Percentiles rank a stretch among this genome's conserved stretches.
Conservation (phyloP, 2,888 invertebrate species). For the Mesochorus sp. region DNA sequence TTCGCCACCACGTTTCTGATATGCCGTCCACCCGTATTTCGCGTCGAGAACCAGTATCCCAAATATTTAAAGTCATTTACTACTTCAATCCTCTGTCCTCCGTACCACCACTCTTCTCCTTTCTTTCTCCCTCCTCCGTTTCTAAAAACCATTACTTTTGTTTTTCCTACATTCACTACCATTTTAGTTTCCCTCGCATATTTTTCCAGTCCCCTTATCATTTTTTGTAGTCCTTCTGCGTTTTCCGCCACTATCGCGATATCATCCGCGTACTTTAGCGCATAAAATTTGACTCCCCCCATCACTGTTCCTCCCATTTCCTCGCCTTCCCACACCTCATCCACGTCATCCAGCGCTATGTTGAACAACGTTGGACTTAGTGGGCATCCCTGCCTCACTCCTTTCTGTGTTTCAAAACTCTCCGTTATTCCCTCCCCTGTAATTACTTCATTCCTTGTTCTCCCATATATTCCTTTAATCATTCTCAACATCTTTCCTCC, state of each 20-base stretch:
- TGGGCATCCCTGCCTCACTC: too few species aligned
- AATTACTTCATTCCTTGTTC: background rate
- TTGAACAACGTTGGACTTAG: background rate
- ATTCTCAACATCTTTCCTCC: too few species aligned
- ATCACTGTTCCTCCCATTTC: slow-evolving; percentile 6
- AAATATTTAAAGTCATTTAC: too few species aligned
- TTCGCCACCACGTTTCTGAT: too few species aligned
- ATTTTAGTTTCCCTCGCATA: background rate
- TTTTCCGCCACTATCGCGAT: too few species aligned
- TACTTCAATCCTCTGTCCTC: too few species aligned
- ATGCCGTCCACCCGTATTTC: too few species aligned
- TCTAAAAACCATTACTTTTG: background rate
- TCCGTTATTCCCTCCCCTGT: too few species aligned
- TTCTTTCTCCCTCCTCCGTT: background rate
- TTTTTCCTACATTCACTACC: too few species aligned
- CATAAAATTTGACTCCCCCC: background rate
- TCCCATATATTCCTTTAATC: background rate
- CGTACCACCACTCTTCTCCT: background rate
- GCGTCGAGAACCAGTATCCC: too few species aligned
- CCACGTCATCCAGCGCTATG: background rate
- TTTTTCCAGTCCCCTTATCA: slow-evolving; percentile 13
- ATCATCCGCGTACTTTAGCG: slow-evolving; percentile 1
- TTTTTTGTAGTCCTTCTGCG: background rate
- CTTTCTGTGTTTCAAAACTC: too few species aligned
- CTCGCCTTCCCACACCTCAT: background rate